Percentiles rank a stretch among this genome's conserved stretches.
Conservation (phyloP, 2,888 invertebrate genomes). For the Ashinkailepas kermadecensis region DNA sequence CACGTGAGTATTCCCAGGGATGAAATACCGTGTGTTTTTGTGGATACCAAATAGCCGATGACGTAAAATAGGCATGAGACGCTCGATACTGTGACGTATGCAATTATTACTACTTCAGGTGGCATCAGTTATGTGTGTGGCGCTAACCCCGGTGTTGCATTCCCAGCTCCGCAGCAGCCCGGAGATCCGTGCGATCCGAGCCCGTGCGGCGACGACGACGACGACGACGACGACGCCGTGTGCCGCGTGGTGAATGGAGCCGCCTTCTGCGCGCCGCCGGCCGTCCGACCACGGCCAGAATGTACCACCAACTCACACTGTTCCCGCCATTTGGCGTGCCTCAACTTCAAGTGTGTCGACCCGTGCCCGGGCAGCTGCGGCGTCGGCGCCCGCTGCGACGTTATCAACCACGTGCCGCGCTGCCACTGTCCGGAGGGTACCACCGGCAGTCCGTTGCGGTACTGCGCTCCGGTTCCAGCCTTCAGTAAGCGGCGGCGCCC, state of each 20-base stretch:
- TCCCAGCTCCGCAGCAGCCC: background rate
- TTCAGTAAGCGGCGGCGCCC: background rate
- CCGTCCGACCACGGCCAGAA: constrained; percentile 55
- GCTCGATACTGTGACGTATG: too few species aligned
- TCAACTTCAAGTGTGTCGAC: constrained; percentile 67
- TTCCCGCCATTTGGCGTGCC: constrained; percentile 68
- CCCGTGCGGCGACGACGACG: constrained; percentile 62
- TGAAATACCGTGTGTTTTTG: too few species aligned
- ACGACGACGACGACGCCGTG: constrained; percentile 38
- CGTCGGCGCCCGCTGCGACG: constrained; percentile 62
- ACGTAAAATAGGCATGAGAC: too few species aligned
- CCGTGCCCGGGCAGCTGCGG: constrained; percentile 57
- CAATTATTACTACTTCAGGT: too few species aligned
- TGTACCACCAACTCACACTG: constrained; percentile 81
- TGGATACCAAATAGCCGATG: too few species aligned
- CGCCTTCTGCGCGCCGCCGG: constrained; percentile 52
- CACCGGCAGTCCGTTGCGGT: constrained; percentile 61
- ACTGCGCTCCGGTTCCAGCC: constrained; percentile 44
- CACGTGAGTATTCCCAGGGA: constrained; percentile 30
- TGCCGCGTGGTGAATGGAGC: constrained; percentile 44
- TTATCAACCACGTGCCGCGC: constrained; percentile 70
- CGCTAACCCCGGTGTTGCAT: background rate
- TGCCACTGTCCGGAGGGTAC: constrained; percentile 66
- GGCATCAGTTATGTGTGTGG: too few species aligned
- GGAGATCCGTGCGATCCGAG: constrained; percentile 60